Evolutionary conservation across 2,888 invertebrate genomes (phyloP).

Genomic region (Lithosia quadra): DNA sequence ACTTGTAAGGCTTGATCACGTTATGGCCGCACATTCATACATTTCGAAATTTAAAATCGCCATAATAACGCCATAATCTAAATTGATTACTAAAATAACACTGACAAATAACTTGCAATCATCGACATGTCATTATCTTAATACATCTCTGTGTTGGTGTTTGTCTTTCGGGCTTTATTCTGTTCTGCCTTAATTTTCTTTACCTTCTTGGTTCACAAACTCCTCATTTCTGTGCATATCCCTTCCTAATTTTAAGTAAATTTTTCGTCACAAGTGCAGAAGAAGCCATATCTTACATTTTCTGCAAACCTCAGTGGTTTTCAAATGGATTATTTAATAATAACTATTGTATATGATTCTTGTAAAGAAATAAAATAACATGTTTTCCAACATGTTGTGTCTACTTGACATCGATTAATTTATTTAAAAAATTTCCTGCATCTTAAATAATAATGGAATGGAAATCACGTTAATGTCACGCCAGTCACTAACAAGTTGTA

Average conservation of each 20-base stretch:
- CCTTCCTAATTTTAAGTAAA: no score
- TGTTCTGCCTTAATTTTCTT: slow-evolving; percentile 15
- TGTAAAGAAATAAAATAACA: no score
- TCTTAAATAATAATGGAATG: background rate
- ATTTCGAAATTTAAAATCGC: slow-evolving; percentile 50
- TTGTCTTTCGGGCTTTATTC: slow-evolving; percentile 40
- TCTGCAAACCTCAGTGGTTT: no score
- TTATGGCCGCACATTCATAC: slow-evolving; percentile 60
- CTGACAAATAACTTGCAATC: slow-evolving; percentile 69
- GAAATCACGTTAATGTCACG: background rate
- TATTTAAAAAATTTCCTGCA: background rate
- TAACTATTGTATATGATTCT: no score
- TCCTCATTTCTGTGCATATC: background rate
- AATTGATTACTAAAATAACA: slow-evolving; percentile 51
- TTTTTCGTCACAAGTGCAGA: background rate
- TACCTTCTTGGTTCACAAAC: slow-evolving; percentile 17
- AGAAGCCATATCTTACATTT: background rate
- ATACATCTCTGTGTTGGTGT: slow-evolving; percentile 52
- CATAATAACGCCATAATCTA: slow-evolving; percentile 52
- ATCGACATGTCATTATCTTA: slow-evolving; percentile 78
- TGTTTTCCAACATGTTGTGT: background rate
- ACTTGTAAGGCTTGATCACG: slow-evolving; percentile 69
- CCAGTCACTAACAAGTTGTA: background rate
- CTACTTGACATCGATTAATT: background rate
- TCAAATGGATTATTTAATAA: no score